Evolutionary conservation across 2,113 vertebrate genomes (phyloP), one percentile per base, ranked within the genome.

Genomic region (Amphiprion ocellaris): DNA sequence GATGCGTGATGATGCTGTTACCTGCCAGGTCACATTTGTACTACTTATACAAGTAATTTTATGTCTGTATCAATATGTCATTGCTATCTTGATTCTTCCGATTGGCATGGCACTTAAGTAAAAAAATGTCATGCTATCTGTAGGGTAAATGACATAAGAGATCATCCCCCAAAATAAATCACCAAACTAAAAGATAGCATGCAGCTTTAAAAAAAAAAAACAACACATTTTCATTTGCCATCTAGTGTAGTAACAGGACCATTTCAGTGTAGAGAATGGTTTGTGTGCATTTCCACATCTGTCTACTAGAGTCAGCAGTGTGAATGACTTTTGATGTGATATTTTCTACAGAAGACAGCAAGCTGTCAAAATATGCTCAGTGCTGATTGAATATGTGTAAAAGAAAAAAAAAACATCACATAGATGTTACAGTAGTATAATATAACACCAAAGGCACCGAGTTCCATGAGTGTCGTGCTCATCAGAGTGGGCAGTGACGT

Each of bases 401-500:
- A 14, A 41, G 1, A 37, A 30, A 50, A 24, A 56, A 47, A 11
- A 66, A 14, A 52, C 67, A 50, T 56, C 68, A 28, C 15, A 17
- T 12, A 39, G 59, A 71, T 23, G 53, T 53, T 28, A 53, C 56
- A 78, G 62, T 10, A n/a, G 11, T 11, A 65, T 0, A 26, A 7
- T 21, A 21, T 30, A 59, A 28, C n/a, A 44, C 37, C 10, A n/a
- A 66, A 56, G 24, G 65, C 53, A 60, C 2, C 11, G 17, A 52
- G 74, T 28, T 10, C n/a, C 63, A 49, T 1, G 12, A 76, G 47
- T 65, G 71, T 37, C 39, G 55, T 77, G 56, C 76, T 92, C 68
- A 84, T 91, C 87, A 82, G 85, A 88, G 88, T 41, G 74, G 73
- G 74, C 82, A 52, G 82, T 94, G 91, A 92, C 83, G 74, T 91